Evolutionary conservation across 2,113 vertebrate genomes (phyloP).

Genomic region (Sapayoa aenigma): DNA sequence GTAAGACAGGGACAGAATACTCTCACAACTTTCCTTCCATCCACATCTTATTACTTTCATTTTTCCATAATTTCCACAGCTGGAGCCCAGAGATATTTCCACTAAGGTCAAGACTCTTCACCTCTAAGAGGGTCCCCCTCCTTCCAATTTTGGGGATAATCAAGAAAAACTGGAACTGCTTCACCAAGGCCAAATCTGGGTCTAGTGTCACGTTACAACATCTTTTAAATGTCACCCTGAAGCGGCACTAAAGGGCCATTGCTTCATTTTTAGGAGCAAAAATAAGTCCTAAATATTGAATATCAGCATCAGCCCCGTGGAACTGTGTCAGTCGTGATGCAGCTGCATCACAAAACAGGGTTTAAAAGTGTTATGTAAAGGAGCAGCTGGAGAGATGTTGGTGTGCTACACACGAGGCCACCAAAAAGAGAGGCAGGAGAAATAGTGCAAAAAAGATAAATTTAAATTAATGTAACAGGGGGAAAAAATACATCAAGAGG

Average conservation of each 20-base stretch:
- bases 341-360: background rate
- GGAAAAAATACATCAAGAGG: background rate
- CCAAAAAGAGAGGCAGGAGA: background rate
- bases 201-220: background rate
- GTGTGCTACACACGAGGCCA: background rate
- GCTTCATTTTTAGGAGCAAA: background rate
- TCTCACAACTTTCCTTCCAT: accelerated
- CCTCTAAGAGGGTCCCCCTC: background rate
- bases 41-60: accelerated
- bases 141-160: background rate
- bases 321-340: background rate
- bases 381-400: background rate
- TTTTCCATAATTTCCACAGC: background rate
- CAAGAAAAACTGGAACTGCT: background rate
- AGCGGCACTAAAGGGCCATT: background rate
- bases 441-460: background rate
- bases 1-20: no score
- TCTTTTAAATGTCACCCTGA: background rate
- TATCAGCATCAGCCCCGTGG: background rate
- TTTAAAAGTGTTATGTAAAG: background rate
- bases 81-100: accelerated
- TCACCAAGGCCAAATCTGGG: background rate
- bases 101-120: background rate
- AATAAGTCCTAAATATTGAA: background rate
- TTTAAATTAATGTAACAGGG: background rate